These are phyloP conservation scores for Hestina assimilis DNA, from an alignment of 1,140 invertebrate genomes.

Conservation along the genomic window DNA sequence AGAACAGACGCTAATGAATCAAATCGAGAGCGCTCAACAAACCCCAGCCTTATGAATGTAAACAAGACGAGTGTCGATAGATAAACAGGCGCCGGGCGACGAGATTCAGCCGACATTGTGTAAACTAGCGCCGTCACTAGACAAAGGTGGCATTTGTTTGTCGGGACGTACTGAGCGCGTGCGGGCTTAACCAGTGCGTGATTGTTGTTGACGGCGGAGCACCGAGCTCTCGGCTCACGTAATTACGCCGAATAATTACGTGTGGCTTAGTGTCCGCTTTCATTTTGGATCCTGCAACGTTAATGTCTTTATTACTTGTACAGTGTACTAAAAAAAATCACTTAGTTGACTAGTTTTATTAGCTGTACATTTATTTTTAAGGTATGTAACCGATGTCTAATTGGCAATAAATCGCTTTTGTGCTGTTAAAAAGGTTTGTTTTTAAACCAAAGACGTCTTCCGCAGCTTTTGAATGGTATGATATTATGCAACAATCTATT, in stretches of 20 bases:
- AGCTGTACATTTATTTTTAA: no score
- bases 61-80: conserved; percentile 7
- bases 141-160: conserved; percentile 1
- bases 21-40: neutral
- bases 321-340: no score
- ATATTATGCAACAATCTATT: no score
- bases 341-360: no score
- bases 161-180: neutral
- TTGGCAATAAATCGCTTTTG: no score
- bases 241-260: neutral
- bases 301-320: neutral
- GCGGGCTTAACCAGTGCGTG: neutral
- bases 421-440: no score
- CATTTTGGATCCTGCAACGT: neutral
- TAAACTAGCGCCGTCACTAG: neutral
- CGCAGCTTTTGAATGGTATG: no score
- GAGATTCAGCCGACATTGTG: conserved; percentile 5
- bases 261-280: neutral
- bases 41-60: neutral
- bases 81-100: neutral
- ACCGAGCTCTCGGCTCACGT: neutral
- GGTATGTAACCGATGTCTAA: no score
- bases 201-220: neutral
- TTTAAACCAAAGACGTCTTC: no score
- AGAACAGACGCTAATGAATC: neutral